Evolutionary conservation across 2,797 vertebrate genomes (phyloP), one percentile per base, ranked within the genome.

Genomic region (Macroramphosus scolopax): DNA sequence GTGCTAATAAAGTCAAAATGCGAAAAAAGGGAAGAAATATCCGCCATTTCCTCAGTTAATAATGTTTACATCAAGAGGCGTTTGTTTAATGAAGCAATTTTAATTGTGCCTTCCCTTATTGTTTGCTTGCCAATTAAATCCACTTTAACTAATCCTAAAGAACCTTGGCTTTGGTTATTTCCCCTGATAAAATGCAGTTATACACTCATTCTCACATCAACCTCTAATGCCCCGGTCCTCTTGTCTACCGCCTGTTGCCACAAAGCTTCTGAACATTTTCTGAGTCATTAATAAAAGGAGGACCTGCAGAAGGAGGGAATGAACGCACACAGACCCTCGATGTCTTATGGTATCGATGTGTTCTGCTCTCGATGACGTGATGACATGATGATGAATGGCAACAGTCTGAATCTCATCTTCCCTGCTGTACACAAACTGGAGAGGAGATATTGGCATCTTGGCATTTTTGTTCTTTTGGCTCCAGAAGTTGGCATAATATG

Each of bases 121-220:
- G 75, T 84, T 80, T 75, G 48, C 65, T 70, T 66, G 74, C 50
- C 51, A 64, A 70, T 74, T 78, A 82, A 88, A 86, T 83, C 82
- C 70, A 78, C 75, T 82, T 75, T 72, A 58, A 50, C 68, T 87
- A 83, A 88, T 89, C 78, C 75, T 64, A 53, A 71, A 78, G 67
- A 85, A 78, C 73, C 67, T 50, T 65, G 66, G 48, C 43, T 37
- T 68, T 15, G 18, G 8, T 33, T 70, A 82, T 85, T 87, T 86
- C 73, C 84, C 79, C 34, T 36, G 74, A 77, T 50, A 34, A 35
- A 59, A 72, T 20, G 7, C 47, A 56, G 58, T 59, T 62, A 51
- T 42, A 53, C 11, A 15, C 57, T 45, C 16, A 8, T 51, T 61
- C 60, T 63, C 41, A 37, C 37, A 40, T 65, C 60, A 67, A 58